Evolutionary conservation across 2,797 vertebrate genomes (phyloP).

Genomic region (Ictinia mississippiensis): DNA sequence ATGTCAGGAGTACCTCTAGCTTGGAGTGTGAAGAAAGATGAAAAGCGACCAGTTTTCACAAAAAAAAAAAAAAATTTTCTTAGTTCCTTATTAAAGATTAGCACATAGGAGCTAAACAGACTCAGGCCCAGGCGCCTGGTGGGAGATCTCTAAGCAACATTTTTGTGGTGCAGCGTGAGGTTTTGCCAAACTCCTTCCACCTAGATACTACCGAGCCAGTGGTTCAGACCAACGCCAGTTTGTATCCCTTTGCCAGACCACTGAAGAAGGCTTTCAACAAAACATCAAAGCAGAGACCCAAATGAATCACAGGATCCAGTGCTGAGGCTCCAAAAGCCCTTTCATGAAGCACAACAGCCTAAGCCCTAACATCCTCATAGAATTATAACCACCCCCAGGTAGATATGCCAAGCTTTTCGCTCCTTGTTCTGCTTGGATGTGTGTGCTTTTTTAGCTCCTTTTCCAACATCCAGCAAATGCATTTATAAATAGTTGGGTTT

Average conservation of each 20-base stretch:
- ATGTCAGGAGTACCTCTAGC: not conserved
- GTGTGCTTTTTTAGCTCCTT: not conserved
- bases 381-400: not conserved
- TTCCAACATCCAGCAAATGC: not conserved
- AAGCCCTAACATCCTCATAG: not conserved
- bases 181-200: conserved; percentile 20
- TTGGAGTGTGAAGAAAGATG: not conserved
- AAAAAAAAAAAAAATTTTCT: not conserved
- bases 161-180: not conserved
- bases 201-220: not conserved
- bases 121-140: not conserved
- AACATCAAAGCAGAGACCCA: not conserved
- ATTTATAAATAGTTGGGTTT: not conserved
- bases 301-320: not conserved
- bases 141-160: not conserved
- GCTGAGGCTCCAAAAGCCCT: not conserved
- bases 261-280: not conserved
- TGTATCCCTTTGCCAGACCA: not conserved
- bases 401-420: not conserved
- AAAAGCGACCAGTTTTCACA: not conserved
- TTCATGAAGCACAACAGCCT: not conserved
- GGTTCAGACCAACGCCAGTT: not conserved
- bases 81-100: not conserved
- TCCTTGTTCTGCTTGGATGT: not conserved
- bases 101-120: not conserved